Evolutionary conservation across 2,797 vertebrate genomes (phyloP), one percentile per base, ranked within the genome.

Genomic region (Rhinatrema bivittatum): DNA sequence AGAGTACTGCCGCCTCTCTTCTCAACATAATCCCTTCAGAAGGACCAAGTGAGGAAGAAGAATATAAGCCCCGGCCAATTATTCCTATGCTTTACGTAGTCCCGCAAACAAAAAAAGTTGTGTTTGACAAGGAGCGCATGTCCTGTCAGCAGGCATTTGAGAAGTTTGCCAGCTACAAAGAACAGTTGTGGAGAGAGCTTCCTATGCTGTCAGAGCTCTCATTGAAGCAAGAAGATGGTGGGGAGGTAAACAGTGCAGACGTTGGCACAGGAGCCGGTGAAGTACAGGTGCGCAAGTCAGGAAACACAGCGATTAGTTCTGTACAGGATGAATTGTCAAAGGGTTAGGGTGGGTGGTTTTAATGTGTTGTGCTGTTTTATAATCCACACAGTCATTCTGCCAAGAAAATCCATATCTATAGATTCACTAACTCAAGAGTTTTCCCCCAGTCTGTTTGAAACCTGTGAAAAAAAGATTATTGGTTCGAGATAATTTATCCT

Each of bases 131-230:
- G 31, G 72, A 56, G 9, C 57, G 41, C 5, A 69, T 75, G 35
- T 78, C 86, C 32, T 90, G 91, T 55, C 89, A 94, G 63, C 80
- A 89, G 53, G 84, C 74, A 0, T 90, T 91, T 4, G 79, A 90
- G 62, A 77, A 84, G 53, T 93, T 91, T 7, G 80, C 81, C 18
- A 70, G 62, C 0, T 61, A 64, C 9, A 76, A 57, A 15, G 46
- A 45, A 10, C 48, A 53, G 1, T 16, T 32, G 0, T 75, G 74
- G 76, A 58, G 29, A 14, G 59, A 71, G 5, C 41, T 46, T 29
- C 4, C 22, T 0, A 30, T 50, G 7, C 53, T 62, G 4, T 13
- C 42, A 42, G 61, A 68, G 7, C 29, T 58, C 9, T 15, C 50
- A 0, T 22, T n/a, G 19, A 74, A 70, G 2, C 64, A 74, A 7